Evolutionary conservation across 1,140 invertebrate species (phyloP).

Genomic region (Zaprionus tsacasi): DNA sequence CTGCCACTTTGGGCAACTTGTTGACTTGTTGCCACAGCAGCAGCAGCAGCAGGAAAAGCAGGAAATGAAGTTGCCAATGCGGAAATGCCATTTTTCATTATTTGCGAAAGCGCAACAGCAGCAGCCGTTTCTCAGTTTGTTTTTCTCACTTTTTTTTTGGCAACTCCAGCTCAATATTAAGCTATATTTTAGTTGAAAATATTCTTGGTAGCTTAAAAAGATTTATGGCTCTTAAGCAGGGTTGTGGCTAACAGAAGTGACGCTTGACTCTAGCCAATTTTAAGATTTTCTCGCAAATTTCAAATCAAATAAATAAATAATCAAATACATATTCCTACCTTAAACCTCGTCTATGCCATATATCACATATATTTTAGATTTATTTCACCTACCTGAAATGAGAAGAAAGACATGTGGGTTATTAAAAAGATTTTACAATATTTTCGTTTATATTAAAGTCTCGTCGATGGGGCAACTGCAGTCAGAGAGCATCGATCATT

Average conservation of each 20-base stretch:
- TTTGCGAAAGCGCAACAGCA: slow-evolving; percentile 32
- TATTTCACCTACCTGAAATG: slow-evolving; percentile 56
- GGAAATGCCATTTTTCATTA: slow-evolving; percentile 77
- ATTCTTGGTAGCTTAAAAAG: neutral
- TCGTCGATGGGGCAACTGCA: slow-evolving; percentile 9
- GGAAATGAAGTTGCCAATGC: slow-evolving; percentile 72
- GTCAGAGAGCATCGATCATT: slow-evolving; percentile 66
- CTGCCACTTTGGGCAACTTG: slow-evolving; percentile 72
- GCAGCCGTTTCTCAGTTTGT: neutral
- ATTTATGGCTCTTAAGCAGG: neutral
- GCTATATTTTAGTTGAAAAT: neutral
- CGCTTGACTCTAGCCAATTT: neutral
- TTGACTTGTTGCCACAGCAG: slow-evolving; percentile 65
- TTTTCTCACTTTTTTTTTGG: slow-evolving; percentile 6
- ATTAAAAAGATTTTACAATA: slow-evolving; percentile 21
- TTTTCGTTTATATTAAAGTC: slow-evolving; percentile 19
- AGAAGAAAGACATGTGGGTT: slow-evolving; percentile 19
- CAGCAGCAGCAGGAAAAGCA: slow-evolving; percentile 23
- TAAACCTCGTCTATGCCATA: neutral
- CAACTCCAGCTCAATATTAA: neutral
- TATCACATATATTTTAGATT: neutral
- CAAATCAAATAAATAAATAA: neutral
- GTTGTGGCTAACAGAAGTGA: neutral
- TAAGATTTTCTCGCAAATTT: neutral
- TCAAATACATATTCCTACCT: neutral